A percentile compares a stretch with the other conserved stretches of the same genome.
phyloP scores from a whole-genome alignment of 2,888 invertebrate species.

The Parasteatoda lunata region DNA sequence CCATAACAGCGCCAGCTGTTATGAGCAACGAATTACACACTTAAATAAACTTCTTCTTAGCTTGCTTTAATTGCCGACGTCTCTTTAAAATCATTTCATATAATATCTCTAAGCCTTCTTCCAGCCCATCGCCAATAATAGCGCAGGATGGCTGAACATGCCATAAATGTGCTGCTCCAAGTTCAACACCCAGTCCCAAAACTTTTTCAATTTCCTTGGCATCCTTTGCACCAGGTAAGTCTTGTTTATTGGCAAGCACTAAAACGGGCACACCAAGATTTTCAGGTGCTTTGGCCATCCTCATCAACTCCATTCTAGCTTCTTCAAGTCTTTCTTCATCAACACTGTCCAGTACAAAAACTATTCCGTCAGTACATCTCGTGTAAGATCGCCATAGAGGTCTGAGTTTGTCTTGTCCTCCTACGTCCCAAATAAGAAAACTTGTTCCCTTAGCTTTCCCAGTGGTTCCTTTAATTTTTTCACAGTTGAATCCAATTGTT shows the following conservation, averaged over 20 bases:
- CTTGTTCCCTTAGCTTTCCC: slow-evolving; percentile 95
- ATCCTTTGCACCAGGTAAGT: slow-evolving; percentile 89
- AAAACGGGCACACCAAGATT: slow-evolving; percentile 91
- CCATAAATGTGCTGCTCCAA: slow-evolving; percentile 83
- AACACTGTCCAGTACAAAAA: slow-evolving; percentile 96
- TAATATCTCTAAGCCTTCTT: slow-evolving; percentile 93
- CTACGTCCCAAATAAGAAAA: slow-evolving; percentile 98
- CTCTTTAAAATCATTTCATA: slow-evolving; percentile 96
- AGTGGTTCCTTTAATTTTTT: slow-evolving; percentile 89
- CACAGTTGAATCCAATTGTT: slow-evolving; percentile 98
- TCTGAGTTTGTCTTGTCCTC: slow-evolving; percentile 95
- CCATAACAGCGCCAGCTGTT: neutral
- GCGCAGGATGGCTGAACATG: slow-evolving; percentile 96
- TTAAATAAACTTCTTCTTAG: slow-evolving; percentile 65
- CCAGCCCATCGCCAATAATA: slow-evolving; percentile 96
- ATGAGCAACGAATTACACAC: neutral
- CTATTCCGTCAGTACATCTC: slow-evolving; percentile 96
- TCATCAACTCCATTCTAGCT: slow-evolving; percentile 95
- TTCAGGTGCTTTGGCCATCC: slow-evolving; percentile 93
- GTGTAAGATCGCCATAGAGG: slow-evolving; percentile 98
- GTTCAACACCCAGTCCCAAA: slow-evolving; percentile 85
- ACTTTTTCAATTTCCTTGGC: slow-evolving; percentile 88
- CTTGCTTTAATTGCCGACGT: slow-evolving; percentile 89
- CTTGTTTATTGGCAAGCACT: slow-evolving; percentile 95
- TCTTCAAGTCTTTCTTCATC: slow-evolving; percentile 97